phyloP scores from a whole-genome alignment of 2,797 vertebrate species.

The Gallinago stenura region DNA sequence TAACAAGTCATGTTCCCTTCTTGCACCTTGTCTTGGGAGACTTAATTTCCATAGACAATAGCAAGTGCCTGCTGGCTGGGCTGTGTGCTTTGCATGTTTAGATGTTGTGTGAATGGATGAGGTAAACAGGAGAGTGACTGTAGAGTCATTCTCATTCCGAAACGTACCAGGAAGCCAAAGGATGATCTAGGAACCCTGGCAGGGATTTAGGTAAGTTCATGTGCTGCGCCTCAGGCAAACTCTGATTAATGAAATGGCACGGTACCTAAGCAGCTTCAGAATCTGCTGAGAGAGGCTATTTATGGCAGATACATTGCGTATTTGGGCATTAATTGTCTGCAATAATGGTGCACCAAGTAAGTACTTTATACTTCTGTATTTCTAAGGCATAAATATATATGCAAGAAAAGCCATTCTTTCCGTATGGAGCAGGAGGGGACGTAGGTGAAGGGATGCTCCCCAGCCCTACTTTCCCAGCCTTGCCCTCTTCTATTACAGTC shows the following conservation, averaged over 20 bases:
- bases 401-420: not conserved
- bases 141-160: not conserved
- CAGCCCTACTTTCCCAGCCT: not conserved
- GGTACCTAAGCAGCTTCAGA: not conserved
- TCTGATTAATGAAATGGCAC: constrained; percentile 39
- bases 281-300: constrained; percentile 41
- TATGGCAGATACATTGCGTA: not conserved
- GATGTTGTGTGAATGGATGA: not conserved
- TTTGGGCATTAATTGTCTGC: constrained; percentile 29
- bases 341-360: not conserved
- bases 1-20: not conserved
- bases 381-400: not conserved
- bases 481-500: not conserved
- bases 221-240: constrained; percentile 45
- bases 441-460: not conserved
- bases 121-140: not conserved
- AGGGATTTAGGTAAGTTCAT: not conserved
- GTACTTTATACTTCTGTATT: not conserved
- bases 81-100: not conserved
- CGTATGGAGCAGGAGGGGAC: not conserved
- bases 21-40: not conserved
- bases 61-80: not conserved
- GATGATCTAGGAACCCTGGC: constrained; percentile 37
- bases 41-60: not conserved
- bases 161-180: not conserved